Evolutionary conservation across 2,888 invertebrate genomes (phyloP).

Genomic region (Polymixis flavicincta): DNA sequence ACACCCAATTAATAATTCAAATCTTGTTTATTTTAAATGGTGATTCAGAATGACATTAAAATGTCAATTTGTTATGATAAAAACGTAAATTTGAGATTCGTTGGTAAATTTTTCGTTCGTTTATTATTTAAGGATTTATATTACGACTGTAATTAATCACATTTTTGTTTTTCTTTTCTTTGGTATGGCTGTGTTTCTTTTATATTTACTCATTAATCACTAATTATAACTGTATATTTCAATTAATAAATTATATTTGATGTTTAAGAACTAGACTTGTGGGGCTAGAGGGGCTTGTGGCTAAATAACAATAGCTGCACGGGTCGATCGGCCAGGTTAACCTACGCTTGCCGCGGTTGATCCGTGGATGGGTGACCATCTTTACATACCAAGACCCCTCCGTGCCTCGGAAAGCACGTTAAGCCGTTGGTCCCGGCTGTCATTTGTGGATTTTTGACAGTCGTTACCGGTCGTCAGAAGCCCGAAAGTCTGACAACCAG

Average conservation of each 20-base stretch:
- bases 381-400: no score
- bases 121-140: conserved; percentile 52
- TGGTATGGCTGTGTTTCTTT: background rate
- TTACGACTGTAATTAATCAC: conserved; percentile 49
- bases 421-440: no score
- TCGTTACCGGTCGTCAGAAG: no score
- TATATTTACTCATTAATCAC: conserved; percentile 5
- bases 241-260: background rate
- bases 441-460: no score
- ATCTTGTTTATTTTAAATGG: conserved; percentile 59
- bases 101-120: conserved; percentile 40
- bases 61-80: conserved; percentile 63
- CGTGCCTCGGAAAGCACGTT: no score
- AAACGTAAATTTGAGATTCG: conserved; percentile 50
- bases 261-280: background rate
- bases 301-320: no score
- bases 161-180: conserved; percentile 16
- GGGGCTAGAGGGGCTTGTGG: no score
- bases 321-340: no score
- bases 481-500: no score
- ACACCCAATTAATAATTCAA: conserved; percentile 65
- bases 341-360: no score
- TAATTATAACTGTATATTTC: conserved; percentile 2
- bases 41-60: conserved; percentile 65
- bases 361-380: no score